These are phyloP conservation scores for Nerophis lumbriciformis DNA, from an alignment of 2,113 vertebrate species.

Conservation along the genomic window DNA sequence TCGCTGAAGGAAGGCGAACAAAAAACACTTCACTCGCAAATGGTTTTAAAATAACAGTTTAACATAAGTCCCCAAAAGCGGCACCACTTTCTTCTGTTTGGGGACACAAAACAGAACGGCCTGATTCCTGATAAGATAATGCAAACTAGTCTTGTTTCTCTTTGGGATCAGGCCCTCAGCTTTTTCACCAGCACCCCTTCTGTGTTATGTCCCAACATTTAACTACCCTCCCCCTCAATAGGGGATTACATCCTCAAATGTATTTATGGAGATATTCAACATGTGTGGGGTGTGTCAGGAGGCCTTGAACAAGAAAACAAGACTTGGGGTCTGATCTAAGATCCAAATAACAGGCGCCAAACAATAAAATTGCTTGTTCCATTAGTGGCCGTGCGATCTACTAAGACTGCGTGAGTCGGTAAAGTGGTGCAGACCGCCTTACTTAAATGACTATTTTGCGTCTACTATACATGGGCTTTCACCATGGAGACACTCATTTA, in stretches of 20 bases:
- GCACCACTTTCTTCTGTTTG: not conserved
- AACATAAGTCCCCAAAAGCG: too few relatives aligned
- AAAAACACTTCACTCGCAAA: not conserved
- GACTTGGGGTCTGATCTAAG: not conserved
- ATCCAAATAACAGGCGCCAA: too few relatives aligned
- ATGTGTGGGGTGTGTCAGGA: not conserved
- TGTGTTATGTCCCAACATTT: conserved; percentile 33
- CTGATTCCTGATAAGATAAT: conserved; percentile 51
- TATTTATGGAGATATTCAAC: conserved; percentile 15
- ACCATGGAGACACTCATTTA: too few relatives aligned
- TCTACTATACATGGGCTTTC: too few relatives aligned
- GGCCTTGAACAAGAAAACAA: conserved; percentile 12
- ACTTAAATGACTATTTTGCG: too few relatives aligned
- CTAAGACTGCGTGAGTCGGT: too few relatives aligned
- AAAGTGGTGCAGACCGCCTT: too few relatives aligned
- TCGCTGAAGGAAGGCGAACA: not conserved
- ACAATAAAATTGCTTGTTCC: too few relatives aligned
- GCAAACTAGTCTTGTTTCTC: conserved; percentile 32
- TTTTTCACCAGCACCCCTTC: conserved; percentile 16
- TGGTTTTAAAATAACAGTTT: too few relatives aligned
- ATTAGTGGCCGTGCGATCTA: too few relatives aligned
- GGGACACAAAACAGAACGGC: conserved; percentile 23
- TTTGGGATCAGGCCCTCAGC: not conserved
- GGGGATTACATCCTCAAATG: conserved; percentile 24
- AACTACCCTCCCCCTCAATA: conserved; percentile 13